A percentile compares a stretch with the other conserved stretches of the same genome.
Conservation (phyloP, 2,113 vertebrate genomes). For the Danionella cerebrum region DNA sequence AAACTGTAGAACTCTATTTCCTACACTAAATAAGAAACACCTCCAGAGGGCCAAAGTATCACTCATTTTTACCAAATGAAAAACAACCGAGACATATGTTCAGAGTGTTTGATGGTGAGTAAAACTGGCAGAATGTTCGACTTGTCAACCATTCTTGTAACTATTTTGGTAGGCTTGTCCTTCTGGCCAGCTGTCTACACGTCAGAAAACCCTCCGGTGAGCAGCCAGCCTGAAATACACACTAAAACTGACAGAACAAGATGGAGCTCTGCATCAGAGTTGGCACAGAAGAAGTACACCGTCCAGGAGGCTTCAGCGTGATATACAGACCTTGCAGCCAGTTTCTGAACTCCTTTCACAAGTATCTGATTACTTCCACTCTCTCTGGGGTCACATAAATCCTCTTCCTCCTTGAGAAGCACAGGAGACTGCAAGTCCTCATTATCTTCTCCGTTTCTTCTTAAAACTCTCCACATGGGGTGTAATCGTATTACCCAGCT, state of each 20-base stretch:
- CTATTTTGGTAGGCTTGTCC: background rate
- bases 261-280: background rate
- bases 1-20: no score
- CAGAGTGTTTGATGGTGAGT: background rate
- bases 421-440: constrained; percentile 11
- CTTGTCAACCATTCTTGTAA: background rate
- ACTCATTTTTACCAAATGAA: no score
- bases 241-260: background rate
- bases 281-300: background rate
- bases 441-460: constrained; percentile 30
- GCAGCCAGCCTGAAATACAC: background rate
- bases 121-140: background rate
- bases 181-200: background rate
- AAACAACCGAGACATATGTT: no score
- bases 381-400: background rate
- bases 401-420: constrained; percentile 10
- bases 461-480: constrained; percentile 27
- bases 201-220: constrained; percentile 1
- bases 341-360: constrained; percentile 4
- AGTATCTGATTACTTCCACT: constrained; percentile 24
- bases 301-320: background rate
- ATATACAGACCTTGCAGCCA: background rate
- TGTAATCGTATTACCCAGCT: constrained; percentile 29
- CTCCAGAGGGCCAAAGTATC: no score
- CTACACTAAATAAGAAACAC: no score